Conservation (phyloP, 2,797 vertebrate species). For the Distichodus sexfasciatus region DNA sequence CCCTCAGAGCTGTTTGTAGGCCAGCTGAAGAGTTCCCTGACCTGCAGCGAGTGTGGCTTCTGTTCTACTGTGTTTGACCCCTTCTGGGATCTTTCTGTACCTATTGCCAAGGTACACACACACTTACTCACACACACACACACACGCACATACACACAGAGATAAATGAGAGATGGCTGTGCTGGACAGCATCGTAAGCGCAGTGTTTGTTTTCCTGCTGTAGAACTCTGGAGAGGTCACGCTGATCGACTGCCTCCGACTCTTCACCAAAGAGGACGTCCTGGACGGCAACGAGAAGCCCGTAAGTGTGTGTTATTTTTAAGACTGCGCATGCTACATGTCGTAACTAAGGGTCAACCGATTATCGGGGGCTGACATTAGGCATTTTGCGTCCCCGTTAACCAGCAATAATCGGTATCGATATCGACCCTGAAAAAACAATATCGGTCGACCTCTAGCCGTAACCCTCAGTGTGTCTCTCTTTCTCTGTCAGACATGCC, state of each 20-base stretch:
- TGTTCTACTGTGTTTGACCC: constrained; percentile 94
- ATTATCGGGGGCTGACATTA: no score
- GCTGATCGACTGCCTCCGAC: constrained; percentile 87
- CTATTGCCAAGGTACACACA: constrained; percentile 83
- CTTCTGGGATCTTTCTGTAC: constrained; percentile 96
- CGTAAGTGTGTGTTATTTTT: constrained; percentile 68
- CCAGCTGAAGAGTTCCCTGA: constrained; percentile 93
- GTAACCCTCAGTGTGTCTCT: not conserved
- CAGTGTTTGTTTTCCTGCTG: constrained; percentile 57
- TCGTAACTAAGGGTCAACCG: no score
- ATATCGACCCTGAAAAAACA: no score
- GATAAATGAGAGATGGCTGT: not conserved
- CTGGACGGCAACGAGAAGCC: constrained; percentile 93
- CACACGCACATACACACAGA: not conserved
- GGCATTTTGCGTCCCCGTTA: no score
- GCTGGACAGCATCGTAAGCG: not conserved
- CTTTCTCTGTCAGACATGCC: constrained; percentile 79
- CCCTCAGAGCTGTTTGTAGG: constrained; percentile 92
- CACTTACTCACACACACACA: constrained; percentile 32
- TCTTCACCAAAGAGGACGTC: constrained; percentile 93
- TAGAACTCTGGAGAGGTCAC: constrained; percentile 83
- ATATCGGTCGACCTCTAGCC: no score
- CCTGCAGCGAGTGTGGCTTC: constrained; percentile 87
- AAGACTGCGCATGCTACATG: not conserved
- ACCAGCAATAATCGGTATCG: no score